Percentiles rank a stretch among this genome's conserved stretches.
These are phyloP conservation scores for Lipophrys pholis DNA, from an alignment of 2,113 vertebrate genomes.

Conservation along the genomic window DNA sequence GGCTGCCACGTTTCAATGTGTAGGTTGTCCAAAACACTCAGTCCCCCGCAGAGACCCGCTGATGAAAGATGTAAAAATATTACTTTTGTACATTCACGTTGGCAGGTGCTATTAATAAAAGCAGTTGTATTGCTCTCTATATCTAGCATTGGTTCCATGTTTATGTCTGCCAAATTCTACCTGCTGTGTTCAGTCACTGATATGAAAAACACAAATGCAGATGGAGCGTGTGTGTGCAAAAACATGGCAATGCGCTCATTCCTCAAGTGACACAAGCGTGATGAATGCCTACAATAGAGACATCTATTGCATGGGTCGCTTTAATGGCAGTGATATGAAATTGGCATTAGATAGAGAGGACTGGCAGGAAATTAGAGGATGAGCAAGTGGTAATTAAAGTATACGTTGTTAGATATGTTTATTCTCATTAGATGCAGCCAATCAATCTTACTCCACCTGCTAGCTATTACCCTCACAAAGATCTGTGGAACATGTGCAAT, in stretches of 20 bases:
- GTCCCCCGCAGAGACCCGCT: slow-evolving; percentile 49
- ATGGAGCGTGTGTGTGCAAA: not conserved
- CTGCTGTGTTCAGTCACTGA: slow-evolving; percentile 8
- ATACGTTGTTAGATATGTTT: slow-evolving; percentile 48
- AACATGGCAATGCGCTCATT: not conserved
- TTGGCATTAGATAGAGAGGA: slow-evolving; percentile 32
- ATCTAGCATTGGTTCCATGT: not conserved
- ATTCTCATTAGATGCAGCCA: slow-evolving; percentile 43
- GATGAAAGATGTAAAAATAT: slow-evolving; percentile 52
- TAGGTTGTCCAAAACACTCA: slow-evolving; percentile 38
- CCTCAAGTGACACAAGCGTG: not conserved
- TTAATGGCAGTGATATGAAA: slow-evolving; percentile 25
- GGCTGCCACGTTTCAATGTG: slow-evolving; percentile 33
- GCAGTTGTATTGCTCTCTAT: not conserved
- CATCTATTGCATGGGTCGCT: slow-evolving; percentile 24
- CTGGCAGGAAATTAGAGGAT: slow-evolving; percentile 37
- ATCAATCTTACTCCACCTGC: slow-evolving; percentile 54
- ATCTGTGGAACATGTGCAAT: slow-evolving; percentile 37
- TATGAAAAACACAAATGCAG: no score
- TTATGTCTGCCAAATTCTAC: not conserved
- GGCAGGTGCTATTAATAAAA: slow-evolving; percentile 44
- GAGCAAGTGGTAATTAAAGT: slow-evolving; percentile 37
- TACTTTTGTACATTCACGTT: slow-evolving; percentile 56
- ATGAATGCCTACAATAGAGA: slow-evolving; percentile 18
- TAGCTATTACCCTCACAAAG: slow-evolving; percentile 56